phyloP scores from a whole-genome alignment of 2,888 invertebrate species.

The Lochmaea capreae region DNA sequence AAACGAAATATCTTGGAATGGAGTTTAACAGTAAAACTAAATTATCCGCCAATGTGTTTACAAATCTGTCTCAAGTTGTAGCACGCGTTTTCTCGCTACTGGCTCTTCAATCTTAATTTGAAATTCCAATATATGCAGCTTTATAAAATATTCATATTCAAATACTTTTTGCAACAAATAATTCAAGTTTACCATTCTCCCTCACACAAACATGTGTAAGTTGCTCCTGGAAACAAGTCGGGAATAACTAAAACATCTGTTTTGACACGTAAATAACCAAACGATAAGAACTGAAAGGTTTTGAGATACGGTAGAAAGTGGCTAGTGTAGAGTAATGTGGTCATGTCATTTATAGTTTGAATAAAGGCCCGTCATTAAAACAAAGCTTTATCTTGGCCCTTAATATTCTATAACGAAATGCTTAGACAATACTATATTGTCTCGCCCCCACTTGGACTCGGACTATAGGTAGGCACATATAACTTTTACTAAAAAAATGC shows the following conservation, averaged over 20 bases:
- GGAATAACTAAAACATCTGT: neutral
- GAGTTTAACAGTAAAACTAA: too few species aligned
- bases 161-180: too few species aligned
- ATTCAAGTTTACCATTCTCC: slow-evolving; percentile 3
- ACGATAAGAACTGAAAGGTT: slow-evolving; percentile 26
- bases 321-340: slow-evolving; percentile 30
- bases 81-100: too few species aligned
- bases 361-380: slow-evolving; percentile 38
- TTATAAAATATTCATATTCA: too few species aligned
- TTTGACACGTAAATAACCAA: slow-evolving; percentile 9
- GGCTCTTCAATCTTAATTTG: too few species aligned
- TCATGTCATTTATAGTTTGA: slow-evolving; percentile 36
- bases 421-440: slow-evolving; percentile 45
- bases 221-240: neutral
- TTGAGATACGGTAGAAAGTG: slow-evolving; percentile 23
- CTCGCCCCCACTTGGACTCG: slow-evolving; percentile 40
- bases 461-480: neutral
- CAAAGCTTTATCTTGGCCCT: slow-evolving; percentile 23
- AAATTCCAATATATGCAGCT: too few species aligned
- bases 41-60: too few species aligned
- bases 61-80: too few species aligned
- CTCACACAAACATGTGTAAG: neutral
- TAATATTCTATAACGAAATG: slow-evolving; percentile 42
- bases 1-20: too few species aligned
- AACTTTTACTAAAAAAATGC: neutral